Base-by-base conservation (phyloP, 2,888 invertebrate genomes). In the Heterodera filipjevi region DNA sequence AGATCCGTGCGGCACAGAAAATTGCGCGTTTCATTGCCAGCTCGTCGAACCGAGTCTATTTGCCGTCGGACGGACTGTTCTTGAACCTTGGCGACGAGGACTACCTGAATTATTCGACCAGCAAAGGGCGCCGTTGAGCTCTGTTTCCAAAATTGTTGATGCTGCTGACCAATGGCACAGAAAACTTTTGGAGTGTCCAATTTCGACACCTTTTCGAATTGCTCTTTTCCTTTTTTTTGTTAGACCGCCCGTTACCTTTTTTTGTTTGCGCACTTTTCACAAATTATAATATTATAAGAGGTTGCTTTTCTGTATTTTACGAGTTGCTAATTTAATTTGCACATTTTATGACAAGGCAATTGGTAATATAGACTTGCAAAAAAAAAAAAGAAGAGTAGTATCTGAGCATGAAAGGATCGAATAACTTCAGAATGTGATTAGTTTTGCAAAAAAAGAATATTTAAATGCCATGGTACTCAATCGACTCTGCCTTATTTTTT, bases 1-100 rank as follows among this genome's bases (percentile, higher is more conserved):
- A 79, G 35, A 94, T 99, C 87, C 93, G 97, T 87, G 99, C 99
- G 27, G 96, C 99, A 0, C 98, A 98, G 90, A 95, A 94, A 89
- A 98, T 99, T 90, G 94, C 99, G 27, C 93, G 95, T 92, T 96
- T 96, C 85, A 94, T 95, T 32, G 44, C 77, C n/a, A 72, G 71
- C 16, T 84, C 84, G 33, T 70, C 78, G 16, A 84, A 84, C 91
- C 93, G 94, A 91, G 95, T 98, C 53, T 99, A 95, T 92, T 93
- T 99, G 82, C 94, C 93, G 90, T 95, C 96, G 66, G 86, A 85
- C 64, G 86, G 87, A 53, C 92, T 99, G 22, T 75, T 75, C 33
- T 16, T 75, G 75, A 75, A 75, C 33, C 33, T 75, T 64, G 75
- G 33, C 46, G 75, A 75, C 33, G 75, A 75, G 22, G 75, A 75